Conservation (phyloP, 35 echinoderm and acorn worm species). For the Anneissia japonica region DNA sequence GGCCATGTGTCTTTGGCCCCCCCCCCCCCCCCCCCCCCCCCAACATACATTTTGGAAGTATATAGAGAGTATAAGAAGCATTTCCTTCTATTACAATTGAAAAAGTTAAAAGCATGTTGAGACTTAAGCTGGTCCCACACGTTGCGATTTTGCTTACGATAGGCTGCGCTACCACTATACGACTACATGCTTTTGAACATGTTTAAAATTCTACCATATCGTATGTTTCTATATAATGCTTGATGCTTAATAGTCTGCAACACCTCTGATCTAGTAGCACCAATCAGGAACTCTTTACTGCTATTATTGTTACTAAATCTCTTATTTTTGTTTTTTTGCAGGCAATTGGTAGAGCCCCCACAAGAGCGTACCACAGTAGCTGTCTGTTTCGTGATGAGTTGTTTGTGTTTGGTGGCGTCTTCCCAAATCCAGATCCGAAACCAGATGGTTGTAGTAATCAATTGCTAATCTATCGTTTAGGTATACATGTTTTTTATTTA, state of each 20-base stretch:
- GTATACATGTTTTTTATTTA: too few relatives aligned
- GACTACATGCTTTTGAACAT: too few relatives aligned
- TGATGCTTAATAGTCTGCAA: background rate
- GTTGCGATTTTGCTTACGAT: too few relatives aligned
- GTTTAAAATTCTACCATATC: too few relatives aligned
- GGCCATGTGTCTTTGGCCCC: too few relatives aligned
- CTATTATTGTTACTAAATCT: background rate
- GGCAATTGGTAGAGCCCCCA: conserved; percentile 77
- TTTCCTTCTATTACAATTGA: too few relatives aligned
- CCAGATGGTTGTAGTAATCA: conserved; percentile 90
- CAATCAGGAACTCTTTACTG: background rate
- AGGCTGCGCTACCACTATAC: too few relatives aligned
- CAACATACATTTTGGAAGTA: too few relatives aligned
- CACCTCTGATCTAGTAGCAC: background rate
- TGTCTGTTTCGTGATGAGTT: conserved; percentile 71
- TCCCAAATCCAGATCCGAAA: conserved; percentile 77
- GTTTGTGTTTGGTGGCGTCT: conserved; percentile 89
- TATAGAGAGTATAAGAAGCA: too few relatives aligned
- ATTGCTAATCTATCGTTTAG: conserved; percentile 66
- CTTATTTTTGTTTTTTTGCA: conserved; percentile 21
- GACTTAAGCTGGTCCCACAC: too few relatives aligned
- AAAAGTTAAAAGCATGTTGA: too few relatives aligned
- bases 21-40: too few relatives aligned
- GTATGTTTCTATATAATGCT: background rate
- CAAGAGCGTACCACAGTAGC: conserved; percentile 79